phyloP scores from a whole-genome alignment of 2,797 vertebrate species.

The Astyanax mexicanus region DNA sequence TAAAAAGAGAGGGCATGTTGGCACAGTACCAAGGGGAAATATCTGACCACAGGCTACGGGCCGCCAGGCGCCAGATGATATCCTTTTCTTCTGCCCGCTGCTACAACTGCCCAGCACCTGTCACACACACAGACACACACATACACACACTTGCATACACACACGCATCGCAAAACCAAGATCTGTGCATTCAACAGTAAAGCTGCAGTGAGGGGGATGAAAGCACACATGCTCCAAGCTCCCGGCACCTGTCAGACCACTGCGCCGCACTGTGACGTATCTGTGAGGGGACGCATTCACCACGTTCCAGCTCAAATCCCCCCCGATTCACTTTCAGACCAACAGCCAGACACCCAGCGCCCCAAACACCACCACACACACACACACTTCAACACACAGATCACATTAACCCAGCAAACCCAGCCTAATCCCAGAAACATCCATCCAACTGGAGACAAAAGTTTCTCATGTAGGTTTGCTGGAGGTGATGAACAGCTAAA shows the following conservation, averaged over 20 bases:
- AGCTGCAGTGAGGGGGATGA: slow-evolving; percentile 12
- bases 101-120: slow-evolving; percentile 77
- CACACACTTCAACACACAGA: neutral
- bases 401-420: neutral
- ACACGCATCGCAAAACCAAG: slow-evolving; percentile 8
- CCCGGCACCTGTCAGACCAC: slow-evolving; percentile 68
- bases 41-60: slow-evolving; percentile 66
- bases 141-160: slow-evolving; percentile 19
- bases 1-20: slow-evolving; percentile 36
- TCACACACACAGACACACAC: slow-evolving; percentile 57
- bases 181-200: slow-evolving; percentile 35
- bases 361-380: neutral
- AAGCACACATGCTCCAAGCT: slow-evolving; percentile 61
- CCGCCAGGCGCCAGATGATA: slow-evolving; percentile 74
- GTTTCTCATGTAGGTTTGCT: too few relatives aligned
- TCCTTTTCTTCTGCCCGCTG: slow-evolving; percentile 67
- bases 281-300: slow-evolving; percentile 42
- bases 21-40: slow-evolving; percentile 74
- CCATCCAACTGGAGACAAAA: neutral
- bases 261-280: slow-evolving; percentile 40
- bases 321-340: slow-evolving; percentile 33
- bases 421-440: neutral
- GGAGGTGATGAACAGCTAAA: too few relatives aligned
- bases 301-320: slow-evolving; percentile 52
- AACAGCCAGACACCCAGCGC: neutral